Evolutionary conservation across 2,797 vertebrate genomes (phyloP), one percentile per base, ranked within the genome.

Genomic region (Protonibea diacanthus): DNA sequence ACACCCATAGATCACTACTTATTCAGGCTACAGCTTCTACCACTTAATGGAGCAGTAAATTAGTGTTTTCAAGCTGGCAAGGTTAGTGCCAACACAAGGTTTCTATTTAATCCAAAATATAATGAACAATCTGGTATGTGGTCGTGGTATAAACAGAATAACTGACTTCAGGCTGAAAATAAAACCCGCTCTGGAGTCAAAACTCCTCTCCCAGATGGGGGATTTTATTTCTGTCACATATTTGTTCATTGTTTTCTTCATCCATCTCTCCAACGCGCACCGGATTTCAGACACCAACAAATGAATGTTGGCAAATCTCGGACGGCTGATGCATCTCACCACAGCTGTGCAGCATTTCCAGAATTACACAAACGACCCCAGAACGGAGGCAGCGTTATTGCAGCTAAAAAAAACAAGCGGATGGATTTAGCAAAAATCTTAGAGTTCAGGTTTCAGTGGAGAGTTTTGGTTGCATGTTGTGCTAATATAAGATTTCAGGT

Each of bases 21-120:
- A 55, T 45, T 84, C 68, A 53, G 44, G 51, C 63, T 70, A 17
- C 73, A 71, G 60, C 58, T 80, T 74, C 78, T 47, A 80, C 71
- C 63, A 76, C 66, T 80, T 86, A 83, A 83, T 80, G 49, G 21
- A 61, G 73, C 57, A 74, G 79, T 86, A 80, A 25, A 90, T 82
- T 23, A 59, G 64, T 86, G 76, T 85, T 87, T 81, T 83, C 67
- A 63, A 71, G 42, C 45, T 80, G 66, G 71, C 62, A 63, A 80
- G 58, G 52, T 60, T 53, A n/a, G 21, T 20, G 6, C 44, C 44
- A 61, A 84, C 74, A 75, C 27, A 75, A 78, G 69, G 81, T 86
- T 89, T 57, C 64, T 52, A 77, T 88, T 82, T 20, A 76, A 70
- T 68, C n/a, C 52, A 21, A 74, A 74, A 79, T 58, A 83, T 85